Percentiles rank a stretch among this genome's conserved stretches.
phyloP scores from a whole-genome alignment of 2,888 invertebrate species.

The Volucella inflata region DNA sequence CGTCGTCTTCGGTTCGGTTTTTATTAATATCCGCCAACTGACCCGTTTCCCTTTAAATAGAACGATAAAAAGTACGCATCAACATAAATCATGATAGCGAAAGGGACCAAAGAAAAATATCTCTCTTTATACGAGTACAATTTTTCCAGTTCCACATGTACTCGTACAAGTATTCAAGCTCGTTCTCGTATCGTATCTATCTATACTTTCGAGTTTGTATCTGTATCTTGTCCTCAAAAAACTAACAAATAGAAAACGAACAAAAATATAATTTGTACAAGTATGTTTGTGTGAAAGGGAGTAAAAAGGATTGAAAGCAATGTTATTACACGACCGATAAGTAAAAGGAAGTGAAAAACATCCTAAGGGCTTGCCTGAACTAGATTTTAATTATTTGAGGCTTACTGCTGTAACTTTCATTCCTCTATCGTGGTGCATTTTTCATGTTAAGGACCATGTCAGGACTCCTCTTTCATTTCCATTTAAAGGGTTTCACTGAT shows the following conservation, averaged over 20 bases:
- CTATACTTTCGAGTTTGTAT: too few relatives aligned
- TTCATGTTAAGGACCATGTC: too few relatives aligned
- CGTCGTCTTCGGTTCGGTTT: conserved; percentile 10
- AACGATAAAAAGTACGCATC: conserved; percentile 36
- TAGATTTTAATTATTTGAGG: conserved; percentile 64
- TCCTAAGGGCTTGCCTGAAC: conserved; percentile 52
- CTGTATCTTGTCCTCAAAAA: too few relatives aligned
- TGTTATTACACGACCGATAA: conserved; percentile 52
- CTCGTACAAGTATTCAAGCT: too few relatives aligned
- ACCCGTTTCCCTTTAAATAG: conserved; percentile 6
- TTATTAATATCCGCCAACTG: conserved; percentile 1
- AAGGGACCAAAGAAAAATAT: conserved; percentile 42
- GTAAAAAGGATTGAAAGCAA: conserved; percentile 15
- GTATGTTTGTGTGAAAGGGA: conserved; percentile 34
- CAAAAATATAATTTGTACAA: conserved; percentile 1
- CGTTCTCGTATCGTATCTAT: too few relatives aligned
- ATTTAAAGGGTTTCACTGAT: too few relatives aligned
- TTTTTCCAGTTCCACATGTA: too few relatives aligned
- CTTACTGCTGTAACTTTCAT: conserved; percentile 16
- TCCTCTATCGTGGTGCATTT: too few relatives aligned
- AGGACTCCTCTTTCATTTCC: too few relatives aligned
- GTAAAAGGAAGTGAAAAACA: conserved; percentile 30
- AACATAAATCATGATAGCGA: conserved; percentile 47
- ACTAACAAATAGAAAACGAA: conserved; percentile 13
- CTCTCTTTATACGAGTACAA: conserved; percentile 2